Evolutionary conservation across 2,888 invertebrate genomes (phyloP), one percentile per base, ranked within the genome.

Genomic region (Baccha elongata): DNA sequence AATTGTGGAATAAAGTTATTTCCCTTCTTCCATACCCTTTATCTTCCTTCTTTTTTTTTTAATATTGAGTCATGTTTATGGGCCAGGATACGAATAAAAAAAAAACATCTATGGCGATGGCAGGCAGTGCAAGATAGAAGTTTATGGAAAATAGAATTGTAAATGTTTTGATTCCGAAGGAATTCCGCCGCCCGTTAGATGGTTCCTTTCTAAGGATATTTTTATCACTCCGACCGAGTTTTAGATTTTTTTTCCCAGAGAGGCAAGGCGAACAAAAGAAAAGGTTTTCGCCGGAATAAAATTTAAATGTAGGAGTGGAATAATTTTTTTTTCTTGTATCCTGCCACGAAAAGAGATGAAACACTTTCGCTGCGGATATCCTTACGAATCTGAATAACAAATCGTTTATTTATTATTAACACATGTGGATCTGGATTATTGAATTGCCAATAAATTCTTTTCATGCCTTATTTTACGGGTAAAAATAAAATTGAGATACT

Each of bases 371-470:
- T 68, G 60, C 74, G 80, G 80, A 80, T 64, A 64, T 68, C 60
- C 62, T 62, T 48, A 37, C 42, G 68, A 80, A 69, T 74, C 60
- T 69, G 74, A 64, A 74, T 74, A 74, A 64, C 80, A 80, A 80
- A 80, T 80, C 80, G 48, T 80, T 74, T 69, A 65, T 73, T 79
- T 79, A 74, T 80, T 69, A 80, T 80, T 80, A 74, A 80, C 60
- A 60, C 60, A 60, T 74, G 42, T 64, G 68, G 35, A 74, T 26
- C 48, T 60, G 74, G 67, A 73, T 68, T 68, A 73, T 80, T 74
- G 67, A 68, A 73, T 68, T 68, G 67, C 19, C 60, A 60, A 60
- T 60, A 60, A 60, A 60, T 60, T 60, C 29, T 26, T 44, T 60
- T 29, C 58, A 35, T 60, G 19, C 17, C 8, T 44, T 26, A 44